phyloP scores from a whole-genome alignment of 2,888 invertebrate species.

The Pollenia amentaria region DNA sequence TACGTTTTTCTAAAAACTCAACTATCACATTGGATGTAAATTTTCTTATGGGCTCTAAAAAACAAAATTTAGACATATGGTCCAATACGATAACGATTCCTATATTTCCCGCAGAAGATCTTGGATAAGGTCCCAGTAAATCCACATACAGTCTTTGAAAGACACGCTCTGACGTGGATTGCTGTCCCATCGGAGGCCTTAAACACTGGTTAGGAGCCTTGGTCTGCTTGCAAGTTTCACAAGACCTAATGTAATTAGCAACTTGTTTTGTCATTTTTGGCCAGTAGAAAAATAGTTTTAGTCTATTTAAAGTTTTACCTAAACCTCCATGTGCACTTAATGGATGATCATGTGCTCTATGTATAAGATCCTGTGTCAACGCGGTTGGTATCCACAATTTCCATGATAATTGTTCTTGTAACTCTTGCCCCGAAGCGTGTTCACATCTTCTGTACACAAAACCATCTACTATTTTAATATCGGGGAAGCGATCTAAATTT shows the following conservation, averaged over 20 bases:
- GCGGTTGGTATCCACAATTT: conserved; percentile 45
- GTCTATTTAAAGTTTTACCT: neutral
- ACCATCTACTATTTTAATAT: conserved; percentile 30
- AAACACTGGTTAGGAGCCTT: conserved; percentile 3
- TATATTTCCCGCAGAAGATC: conserved; percentile 7
- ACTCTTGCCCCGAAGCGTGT: neutral
- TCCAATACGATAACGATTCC: conserved; percentile 6
- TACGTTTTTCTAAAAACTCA: neutral
- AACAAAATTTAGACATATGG: neutral
- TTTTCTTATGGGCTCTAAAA: too few relatives aligned
- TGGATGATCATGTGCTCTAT: conserved; percentile 12
- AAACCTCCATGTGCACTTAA: neutral
- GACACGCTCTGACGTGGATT: too few relatives aligned
- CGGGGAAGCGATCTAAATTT: neutral
- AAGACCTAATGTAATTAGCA: neutral
- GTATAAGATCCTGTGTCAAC: neutral
- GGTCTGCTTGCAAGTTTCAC: conserved; percentile 14
- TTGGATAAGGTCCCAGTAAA: conserved; percentile 12
- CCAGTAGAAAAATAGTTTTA: conserved; percentile 12
- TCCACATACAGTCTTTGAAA: conserved; percentile 3
- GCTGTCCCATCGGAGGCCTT: too few relatives aligned
- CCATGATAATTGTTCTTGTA: conserved; percentile 42
- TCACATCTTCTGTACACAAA: conserved; percentile 38
- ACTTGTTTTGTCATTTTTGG: conserved; percentile 21
- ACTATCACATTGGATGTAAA: neutral